These are phyloP conservation scores for Meganola albula DNA, from an alignment of 2,888 invertebrate genomes.

Conservation along the genomic window DNA sequence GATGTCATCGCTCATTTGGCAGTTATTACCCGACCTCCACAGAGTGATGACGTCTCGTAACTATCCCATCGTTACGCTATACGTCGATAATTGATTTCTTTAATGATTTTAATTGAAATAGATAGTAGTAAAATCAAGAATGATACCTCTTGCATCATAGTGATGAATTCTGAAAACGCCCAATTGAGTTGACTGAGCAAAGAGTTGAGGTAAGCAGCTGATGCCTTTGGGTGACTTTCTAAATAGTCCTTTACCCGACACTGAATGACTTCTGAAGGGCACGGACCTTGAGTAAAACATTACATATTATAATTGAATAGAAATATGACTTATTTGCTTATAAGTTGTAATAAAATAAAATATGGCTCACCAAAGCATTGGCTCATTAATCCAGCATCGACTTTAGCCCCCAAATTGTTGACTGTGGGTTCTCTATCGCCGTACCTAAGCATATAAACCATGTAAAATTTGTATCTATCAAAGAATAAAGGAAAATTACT, in stretches of 20 bases:
- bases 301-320: no score
- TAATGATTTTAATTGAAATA: no score
- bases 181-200: slow-evolving; percentile 90
- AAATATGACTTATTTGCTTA: no score
- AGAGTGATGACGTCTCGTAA: no score
- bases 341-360: background rate
- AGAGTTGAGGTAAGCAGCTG: slow-evolving; percentile 85
- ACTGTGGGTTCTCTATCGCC: slow-evolving; percentile 70
- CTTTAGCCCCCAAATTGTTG: slow-evolving; percentile 69
- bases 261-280: slow-evolving; percentile 82
- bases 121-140: slow-evolving; percentile 1
- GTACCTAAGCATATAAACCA: no score
- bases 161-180: slow-evolving; percentile 92
- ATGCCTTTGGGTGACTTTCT: slow-evolving; percentile 77
- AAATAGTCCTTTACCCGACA: slow-evolving; percentile 80
- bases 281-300: slow-evolving; percentile 80
- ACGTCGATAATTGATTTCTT: no score
- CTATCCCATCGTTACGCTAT: no score
- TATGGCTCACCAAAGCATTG: slow-evolving; percentile 63
- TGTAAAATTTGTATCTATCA: no score
- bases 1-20: no score
- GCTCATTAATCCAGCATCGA: slow-evolving; percentile 71
- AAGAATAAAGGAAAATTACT: no score
- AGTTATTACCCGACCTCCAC: no score
- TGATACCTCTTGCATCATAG: slow-evolving; percentile 89